A percentile compares a stretch with the other conserved stretches of the same genome.
phyloP scores from a whole-genome alignment of 2,113 vertebrate genomes.

The Parotia lawesii region DNA sequence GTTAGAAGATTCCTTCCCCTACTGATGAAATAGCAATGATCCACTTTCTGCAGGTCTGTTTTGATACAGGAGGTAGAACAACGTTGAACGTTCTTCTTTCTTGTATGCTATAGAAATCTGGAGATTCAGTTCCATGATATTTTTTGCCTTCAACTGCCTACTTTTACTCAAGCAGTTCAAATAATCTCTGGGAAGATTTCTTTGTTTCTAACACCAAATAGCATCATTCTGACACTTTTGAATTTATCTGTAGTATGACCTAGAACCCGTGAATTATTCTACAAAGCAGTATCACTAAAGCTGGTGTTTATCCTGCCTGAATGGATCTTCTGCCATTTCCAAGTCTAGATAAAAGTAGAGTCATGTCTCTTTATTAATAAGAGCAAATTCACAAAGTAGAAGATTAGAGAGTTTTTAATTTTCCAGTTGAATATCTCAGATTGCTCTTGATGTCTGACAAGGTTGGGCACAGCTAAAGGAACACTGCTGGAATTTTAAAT shows the following conservation, averaged over 20 bases:
- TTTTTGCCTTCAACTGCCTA: neutral
- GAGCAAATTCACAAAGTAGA: conserved; percentile 1
- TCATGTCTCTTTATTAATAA: conserved; percentile 7
- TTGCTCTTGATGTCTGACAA: conserved; percentile 31
- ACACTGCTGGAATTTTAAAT: neutral
- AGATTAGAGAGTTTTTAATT: conserved; percentile 50
- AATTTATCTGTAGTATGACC: neutral
- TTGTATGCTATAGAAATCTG: neutral
- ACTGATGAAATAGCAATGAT: neutral
- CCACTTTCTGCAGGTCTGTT: neutral
- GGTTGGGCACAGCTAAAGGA: neutral
- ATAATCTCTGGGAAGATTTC: neutral
- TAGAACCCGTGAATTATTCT: neutral
- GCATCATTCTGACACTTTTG: neutral
- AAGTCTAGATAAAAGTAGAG: neutral
- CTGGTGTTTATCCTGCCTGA: neutral
- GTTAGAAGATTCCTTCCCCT: neutral
- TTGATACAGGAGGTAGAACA: neutral
- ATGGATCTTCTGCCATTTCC: neutral
- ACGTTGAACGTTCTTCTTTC: neutral
- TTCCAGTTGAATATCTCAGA: conserved; percentile 13
- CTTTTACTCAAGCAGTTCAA: neutral
- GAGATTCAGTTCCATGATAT: neutral
- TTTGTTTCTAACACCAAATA: neutral
- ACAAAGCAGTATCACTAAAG: neutral